phyloP scores from a whole-genome alignment of 2,888 invertebrate species.

The Ceriagrion tenellum region DNA sequence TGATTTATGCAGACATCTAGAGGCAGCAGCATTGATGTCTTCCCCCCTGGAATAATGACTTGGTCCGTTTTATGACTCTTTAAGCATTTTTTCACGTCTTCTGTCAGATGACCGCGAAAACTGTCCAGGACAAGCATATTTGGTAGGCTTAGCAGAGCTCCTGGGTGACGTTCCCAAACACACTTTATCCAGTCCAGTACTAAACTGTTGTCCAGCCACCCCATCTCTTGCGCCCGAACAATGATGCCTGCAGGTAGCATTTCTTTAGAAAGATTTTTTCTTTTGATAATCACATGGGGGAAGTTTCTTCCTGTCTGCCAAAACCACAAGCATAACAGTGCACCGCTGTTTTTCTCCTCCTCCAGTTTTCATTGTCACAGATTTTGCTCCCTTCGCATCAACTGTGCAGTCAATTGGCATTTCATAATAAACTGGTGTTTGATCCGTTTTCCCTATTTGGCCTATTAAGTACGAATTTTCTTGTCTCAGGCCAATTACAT shows the following conservation, averaged over 20 bases:
- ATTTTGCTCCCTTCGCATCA: neutral
- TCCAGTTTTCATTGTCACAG: neutral
- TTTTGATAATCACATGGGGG: neutral
- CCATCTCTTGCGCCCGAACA: neutral
- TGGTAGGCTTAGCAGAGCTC: neutral
- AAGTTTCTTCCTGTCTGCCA: constrained; percentile 70
- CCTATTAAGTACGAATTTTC: neutral
- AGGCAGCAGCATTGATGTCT: neutral
- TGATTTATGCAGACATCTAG: neutral
- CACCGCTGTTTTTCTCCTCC: neutral
- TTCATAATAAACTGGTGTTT: too few species aligned
- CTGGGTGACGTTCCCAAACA: neutral
- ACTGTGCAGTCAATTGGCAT: too few species aligned
- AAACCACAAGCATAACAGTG: too few species aligned
- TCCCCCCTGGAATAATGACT: neutral
- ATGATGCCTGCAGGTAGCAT: neutral
- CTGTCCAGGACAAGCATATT: too few species aligned
- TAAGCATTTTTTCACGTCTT: too few species aligned
- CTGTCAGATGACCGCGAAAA: too few species aligned
- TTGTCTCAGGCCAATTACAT: neutral
- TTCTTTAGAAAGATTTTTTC: neutral
- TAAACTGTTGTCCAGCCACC: too few species aligned
- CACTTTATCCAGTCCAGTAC: neutral
- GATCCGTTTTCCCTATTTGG: too few species aligned
- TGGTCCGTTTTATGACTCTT: too few species aligned